phyloP scores from a whole-genome alignment of 2,797 vertebrate species.

The Mionectes olivaceus region DNA sequence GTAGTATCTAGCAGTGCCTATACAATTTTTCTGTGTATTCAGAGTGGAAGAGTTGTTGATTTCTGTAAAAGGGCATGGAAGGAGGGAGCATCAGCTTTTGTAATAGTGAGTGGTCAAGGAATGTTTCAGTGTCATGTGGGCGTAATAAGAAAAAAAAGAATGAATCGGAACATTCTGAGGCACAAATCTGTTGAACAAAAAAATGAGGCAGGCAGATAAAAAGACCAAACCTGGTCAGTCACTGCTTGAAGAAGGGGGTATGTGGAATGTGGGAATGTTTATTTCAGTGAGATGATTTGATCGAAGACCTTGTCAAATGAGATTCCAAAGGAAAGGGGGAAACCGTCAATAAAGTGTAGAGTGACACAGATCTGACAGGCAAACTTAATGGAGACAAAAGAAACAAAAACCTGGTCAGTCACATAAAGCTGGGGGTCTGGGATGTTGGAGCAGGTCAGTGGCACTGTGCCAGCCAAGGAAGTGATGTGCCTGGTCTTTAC shows the following conservation, averaged over 20 bases:
- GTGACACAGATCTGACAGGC: not conserved
- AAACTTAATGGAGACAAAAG: not conserved
- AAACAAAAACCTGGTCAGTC: not conserved
- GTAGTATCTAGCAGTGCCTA: not conserved
- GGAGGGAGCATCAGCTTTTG: accelerated
- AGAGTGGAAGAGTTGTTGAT: not conserved
- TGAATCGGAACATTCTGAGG: not conserved
- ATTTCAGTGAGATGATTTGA: not conserved
- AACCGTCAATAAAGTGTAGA: not conserved
- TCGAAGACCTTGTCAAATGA: not conserved
- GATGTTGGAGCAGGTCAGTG: not conserved
- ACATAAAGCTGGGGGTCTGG: not conserved
- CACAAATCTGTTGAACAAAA: not conserved
- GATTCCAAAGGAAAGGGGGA: not conserved
- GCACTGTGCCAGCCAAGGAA: not conserved
- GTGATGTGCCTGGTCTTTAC: not conserved
- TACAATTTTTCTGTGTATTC: not conserved
- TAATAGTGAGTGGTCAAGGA: not conserved
- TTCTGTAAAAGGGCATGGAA: not conserved
- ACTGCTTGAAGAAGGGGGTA: not conserved
- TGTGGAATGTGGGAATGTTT: not conserved
- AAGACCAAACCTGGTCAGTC: not conserved
- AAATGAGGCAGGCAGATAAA: not conserved
- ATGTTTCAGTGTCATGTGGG: not conserved
- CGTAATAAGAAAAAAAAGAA: not conserved